phyloP scores from a whole-genome alignment of 1,140 invertebrate genomes.

The Chironomus striatipennis region DNA sequence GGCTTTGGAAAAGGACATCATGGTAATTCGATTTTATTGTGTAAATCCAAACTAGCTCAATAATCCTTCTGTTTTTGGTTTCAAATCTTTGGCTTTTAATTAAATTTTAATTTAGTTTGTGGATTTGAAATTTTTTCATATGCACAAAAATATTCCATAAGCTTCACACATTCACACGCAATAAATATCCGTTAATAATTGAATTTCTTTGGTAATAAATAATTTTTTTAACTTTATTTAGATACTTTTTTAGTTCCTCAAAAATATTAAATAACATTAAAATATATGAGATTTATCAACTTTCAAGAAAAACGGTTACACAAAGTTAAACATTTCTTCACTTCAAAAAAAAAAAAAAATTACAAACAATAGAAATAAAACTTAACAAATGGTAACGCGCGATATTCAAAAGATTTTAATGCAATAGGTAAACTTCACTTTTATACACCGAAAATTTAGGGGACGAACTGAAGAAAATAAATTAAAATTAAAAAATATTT shows the following conservation, averaged over 20 bases:
- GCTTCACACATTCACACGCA: too few relatives aligned
- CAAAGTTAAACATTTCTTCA: constrained; percentile 3
- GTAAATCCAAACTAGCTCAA: neutral
- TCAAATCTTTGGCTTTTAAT: neutral
- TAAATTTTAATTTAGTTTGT: too few relatives aligned
- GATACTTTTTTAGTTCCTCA: too few relatives aligned
- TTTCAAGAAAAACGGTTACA: constrained; percentile 16
- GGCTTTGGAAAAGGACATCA: constrained; percentile 17
- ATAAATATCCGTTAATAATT: too few relatives aligned
- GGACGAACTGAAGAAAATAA: neutral
- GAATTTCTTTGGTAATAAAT: neutral
- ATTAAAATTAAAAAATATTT: neutral
- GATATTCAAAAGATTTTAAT: neutral
- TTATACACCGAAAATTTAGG: neutral
- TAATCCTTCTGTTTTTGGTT: neutral
- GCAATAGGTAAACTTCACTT: neutral
- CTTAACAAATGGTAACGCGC: constrained; percentile 17
- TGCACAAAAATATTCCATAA: neutral
- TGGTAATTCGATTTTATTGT: neutral
- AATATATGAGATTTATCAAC: neutral
- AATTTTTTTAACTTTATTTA: neutral
- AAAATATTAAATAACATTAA: neutral
- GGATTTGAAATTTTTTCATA: neutral
- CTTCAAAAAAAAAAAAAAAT: too few relatives aligned
- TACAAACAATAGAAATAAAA: neutral